Conservation (phyloP, 1,140 invertebrate genomes). For the Pissodes strobi region DNA sequence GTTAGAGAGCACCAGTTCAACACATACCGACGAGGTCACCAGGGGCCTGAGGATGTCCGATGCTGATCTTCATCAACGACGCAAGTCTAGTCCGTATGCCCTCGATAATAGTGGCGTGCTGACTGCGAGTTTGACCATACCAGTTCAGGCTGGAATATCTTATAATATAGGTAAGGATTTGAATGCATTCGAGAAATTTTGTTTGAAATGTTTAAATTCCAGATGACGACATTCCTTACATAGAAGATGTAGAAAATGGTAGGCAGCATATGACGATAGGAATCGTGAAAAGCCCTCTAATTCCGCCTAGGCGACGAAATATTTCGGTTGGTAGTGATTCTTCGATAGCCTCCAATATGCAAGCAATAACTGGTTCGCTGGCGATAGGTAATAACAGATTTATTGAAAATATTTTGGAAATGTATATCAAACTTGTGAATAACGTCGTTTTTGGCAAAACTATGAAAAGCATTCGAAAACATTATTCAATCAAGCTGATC, state of each 20-base stretch:
- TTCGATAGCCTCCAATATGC: conserved; percentile 54
- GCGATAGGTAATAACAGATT: conserved; percentile 41
- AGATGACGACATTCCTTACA: conserved; percentile 73
- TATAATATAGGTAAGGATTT: conserved; percentile 41
- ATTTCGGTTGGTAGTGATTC: conserved; percentile 59
- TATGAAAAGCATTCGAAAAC: neutral
- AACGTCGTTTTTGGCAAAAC: too few species aligned
- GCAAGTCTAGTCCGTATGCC: conserved; percentile 59
- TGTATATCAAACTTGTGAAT: neutral
- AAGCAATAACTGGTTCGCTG: conserved; percentile 58
- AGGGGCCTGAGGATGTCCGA: conserved; percentile 44
- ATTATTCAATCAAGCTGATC: neutral
- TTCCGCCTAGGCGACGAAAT: conserved; percentile 48
- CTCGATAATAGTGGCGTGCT: conserved; percentile 68
- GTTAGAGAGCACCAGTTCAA: conserved; percentile 49
- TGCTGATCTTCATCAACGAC: conserved; percentile 55
- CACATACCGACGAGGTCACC: conserved; percentile 60
- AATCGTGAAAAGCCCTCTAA: conserved; percentile 38
- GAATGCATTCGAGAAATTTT: too few species aligned
- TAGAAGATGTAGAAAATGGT: conserved; percentile 62
- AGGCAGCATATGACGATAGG: conserved; percentile 52
- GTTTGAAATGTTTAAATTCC: conserved; percentile 9
- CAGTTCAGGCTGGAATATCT: conserved; percentile 60
- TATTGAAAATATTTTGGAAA: neutral
- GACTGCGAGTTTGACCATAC: conserved; percentile 79